Evolutionary conservation across 92 coral and sea anemone species (phyloP).

Genomic region (Scolanthus callimorphus): DNA sequence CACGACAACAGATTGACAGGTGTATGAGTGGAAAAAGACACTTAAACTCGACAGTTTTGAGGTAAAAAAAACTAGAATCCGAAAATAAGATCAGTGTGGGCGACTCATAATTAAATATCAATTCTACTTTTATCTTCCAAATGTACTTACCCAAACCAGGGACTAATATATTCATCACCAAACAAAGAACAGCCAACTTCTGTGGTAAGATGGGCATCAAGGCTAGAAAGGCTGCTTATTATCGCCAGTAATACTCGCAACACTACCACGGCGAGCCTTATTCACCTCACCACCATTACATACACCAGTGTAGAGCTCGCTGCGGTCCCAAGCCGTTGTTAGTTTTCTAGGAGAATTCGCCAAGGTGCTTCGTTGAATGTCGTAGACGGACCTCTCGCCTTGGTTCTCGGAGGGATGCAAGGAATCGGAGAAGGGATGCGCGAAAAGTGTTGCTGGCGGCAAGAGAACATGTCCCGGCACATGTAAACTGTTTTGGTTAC

Average conservation of each 20-base stretch:
- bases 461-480: slow-evolving; percentile 65
- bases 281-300: no score
- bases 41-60: no score
- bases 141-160: slow-evolving; percentile 58
- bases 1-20: no score
- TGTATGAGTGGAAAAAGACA: not conserved
- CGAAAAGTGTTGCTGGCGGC: slow-evolving; percentile 51
- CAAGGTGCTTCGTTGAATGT: not conserved
- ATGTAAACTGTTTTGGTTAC: slow-evolving; percentile 54
- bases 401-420: slow-evolving; percentile 58
- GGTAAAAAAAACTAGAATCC: no score
- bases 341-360: not conserved
- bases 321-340: slow-evolving; percentile 1
- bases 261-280: no score
- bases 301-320: not conserved
- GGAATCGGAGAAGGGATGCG: slow-evolving; percentile 54
- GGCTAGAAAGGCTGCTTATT: slow-evolving; percentile 14
- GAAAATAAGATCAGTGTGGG: no score
- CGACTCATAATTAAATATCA: no score
- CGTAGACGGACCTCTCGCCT: slow-evolving; percentile 24
- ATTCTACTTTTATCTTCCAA: no score
- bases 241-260: slow-evolving; percentile 24
- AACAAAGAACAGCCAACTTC: slow-evolving; percentile 50
- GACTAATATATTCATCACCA: slow-evolving; percentile 36
- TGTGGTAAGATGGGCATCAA: slow-evolving; percentile 51